These are phyloP conservation scores for Axis porcinus DNA, from an alignment of 2,113 vertebrate genomes.

Conservation along the genomic window DNA sequence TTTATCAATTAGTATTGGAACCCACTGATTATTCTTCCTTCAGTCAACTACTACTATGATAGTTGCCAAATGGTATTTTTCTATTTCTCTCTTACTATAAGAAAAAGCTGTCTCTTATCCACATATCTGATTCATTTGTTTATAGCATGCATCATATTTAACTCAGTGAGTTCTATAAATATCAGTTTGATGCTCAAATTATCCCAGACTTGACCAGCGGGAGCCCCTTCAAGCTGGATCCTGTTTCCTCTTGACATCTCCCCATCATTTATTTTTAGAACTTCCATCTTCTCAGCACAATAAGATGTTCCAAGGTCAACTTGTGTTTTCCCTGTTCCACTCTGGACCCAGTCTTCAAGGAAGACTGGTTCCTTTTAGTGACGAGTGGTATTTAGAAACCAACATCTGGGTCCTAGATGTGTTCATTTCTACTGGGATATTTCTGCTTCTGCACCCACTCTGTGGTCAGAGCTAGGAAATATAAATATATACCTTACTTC, in stretches of 20 bases:
- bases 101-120: neutral
- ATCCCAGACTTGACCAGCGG: neutral
- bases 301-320: neutral
- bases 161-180: neutral
- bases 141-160: neutral
- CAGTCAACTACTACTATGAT: neutral
- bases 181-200: neutral
- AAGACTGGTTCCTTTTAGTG: neutral
- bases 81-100: neutral
- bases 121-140: neutral
- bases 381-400: neutral
- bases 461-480: neutral
- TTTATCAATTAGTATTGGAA: neutral
- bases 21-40: neutral
- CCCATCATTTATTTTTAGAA: neutral
- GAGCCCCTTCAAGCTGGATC: neutral
- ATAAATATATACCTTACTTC: neutral
- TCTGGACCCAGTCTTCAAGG: neutral
- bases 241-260: neutral
- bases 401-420: neutral
- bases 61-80: neutral
- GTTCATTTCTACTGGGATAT: neutral
- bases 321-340: neutral
- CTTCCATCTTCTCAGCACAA: neutral
- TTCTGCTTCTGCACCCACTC: neutral